Base-by-base conservation (phyloP, 2,113 vertebrate species). In the Gobiocypris rarus region DNA sequence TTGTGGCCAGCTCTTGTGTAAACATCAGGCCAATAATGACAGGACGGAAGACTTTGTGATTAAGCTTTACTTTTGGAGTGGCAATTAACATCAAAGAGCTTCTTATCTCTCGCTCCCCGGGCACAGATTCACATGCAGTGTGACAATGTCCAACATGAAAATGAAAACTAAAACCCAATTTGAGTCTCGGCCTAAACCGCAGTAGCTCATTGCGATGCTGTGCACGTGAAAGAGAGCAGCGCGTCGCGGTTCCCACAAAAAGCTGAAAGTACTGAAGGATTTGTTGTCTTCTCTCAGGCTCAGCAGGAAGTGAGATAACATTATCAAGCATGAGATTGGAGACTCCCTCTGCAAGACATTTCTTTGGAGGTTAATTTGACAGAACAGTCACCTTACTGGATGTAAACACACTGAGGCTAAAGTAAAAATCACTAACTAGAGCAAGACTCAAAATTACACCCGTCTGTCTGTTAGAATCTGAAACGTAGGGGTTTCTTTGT, bases 41-140 rank as follows among this genome's bases (percentile, higher is more conserved):
- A 91, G 92, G 92, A 92, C 88, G 92, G 92, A 94, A 93, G 91
- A 91, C 91, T 89, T 90, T 89, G 88, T 92, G 90, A 91, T 91
- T 89, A 83, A 86, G 91, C 89, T 92, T 92, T 92, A 92, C 90
- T 92, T 93, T 91, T 67, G 80, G 86, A 89, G 87, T 85, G 11
- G 85, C 89, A 90, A 86, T 86, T 89, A 89, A 90, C 91, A 92
- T 93, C 90, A 93, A 93, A 93, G 87, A 41, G 31, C 26, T 45
- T 83, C 67, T 65, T 84, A 89, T 89, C 90, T 91, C 84, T 24
- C 10, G 15, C 59, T 1, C 14, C 24, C 78, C 52, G 43, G 71
- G 45, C 75, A 83, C 65, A 17, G 4, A 3, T 74, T 59, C n/a
- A 5, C 82, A 85, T 22, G 22, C 75, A 48, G 9, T 13, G 38